Conservation (phyloP, 2,113 vertebrate genomes). For the Rhea pennata region DNA sequence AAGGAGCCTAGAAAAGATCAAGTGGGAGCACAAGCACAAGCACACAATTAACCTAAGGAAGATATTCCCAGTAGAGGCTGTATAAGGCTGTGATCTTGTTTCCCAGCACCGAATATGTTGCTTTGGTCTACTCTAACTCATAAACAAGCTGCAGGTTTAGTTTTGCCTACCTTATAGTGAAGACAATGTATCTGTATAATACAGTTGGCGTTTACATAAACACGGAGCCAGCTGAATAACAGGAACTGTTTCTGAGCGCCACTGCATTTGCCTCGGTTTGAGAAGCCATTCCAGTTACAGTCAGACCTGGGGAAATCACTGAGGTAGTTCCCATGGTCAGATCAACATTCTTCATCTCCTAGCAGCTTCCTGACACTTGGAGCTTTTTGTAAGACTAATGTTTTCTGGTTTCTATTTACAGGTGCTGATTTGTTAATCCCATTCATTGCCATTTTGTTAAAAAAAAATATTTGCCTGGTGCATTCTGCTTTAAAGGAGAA, state of each 20-base stretch:
- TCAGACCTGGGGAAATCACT: background rate
- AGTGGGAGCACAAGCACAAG: too few species aligned
- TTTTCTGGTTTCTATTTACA: background rate
- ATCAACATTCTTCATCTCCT: background rate
- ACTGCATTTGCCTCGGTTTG: background rate
- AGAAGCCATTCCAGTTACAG: too few species aligned
- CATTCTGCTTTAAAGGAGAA: background rate
- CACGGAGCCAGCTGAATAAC: background rate
- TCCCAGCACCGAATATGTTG: background rate
- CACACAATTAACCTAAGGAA: background rate
- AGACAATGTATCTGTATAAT: background rate
- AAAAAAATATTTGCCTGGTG: background rate
- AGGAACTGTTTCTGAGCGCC: too few species aligned
- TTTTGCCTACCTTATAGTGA: background rate
- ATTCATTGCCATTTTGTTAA: background rate
- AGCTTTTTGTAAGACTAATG: background rate
- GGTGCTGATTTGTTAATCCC: background rate
- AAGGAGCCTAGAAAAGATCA: background rate
- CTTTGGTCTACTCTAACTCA: background rate
- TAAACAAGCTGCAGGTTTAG: slow-evolving; percentile 1
- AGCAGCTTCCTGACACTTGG: background rate
- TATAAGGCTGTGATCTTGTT: background rate
- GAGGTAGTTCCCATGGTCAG: background rate
- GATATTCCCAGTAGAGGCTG: background rate
- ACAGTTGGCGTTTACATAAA: background rate